Percentiles rank a stretch among this genome's conserved stretches.
phyloP scores from a whole-genome alignment of 1,140 invertebrate species.

The Coenobita brevimanus region DNA sequence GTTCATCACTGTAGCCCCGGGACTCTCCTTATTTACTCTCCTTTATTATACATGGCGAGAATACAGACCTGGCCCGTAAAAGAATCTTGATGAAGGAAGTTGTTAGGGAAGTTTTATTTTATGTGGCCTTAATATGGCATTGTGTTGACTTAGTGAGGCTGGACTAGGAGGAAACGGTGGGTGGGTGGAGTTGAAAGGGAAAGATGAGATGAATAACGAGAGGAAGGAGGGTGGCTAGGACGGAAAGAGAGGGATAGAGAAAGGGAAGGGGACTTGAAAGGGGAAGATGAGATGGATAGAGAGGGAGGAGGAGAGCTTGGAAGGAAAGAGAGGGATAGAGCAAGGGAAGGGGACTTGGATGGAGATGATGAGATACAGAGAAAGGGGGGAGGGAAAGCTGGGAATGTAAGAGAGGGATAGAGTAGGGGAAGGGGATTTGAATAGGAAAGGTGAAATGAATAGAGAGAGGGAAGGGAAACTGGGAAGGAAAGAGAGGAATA shows the following conservation, averaged over 20 bases:
- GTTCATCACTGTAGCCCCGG: too few relatives aligned
- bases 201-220: too few relatives aligned
- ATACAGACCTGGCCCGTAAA: too few relatives aligned
- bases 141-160: too few relatives aligned
- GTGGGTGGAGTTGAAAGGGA: too few relatives aligned
- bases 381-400: background rate
- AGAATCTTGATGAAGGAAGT: too few relatives aligned
- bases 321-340: background rate
- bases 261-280: too few relatives aligned
- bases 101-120: too few relatives aligned
- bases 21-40: too few relatives aligned
- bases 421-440: background rate
- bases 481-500: background rate
- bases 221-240: background rate
- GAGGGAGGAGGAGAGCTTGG: background rate
- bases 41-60: too few relatives aligned
- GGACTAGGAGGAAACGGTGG: too few relatives aligned
- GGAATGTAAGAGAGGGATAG: background rate
- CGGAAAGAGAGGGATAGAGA: background rate
- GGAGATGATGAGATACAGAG: background rate
- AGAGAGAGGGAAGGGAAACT: background rate
- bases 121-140: too few relatives aligned
- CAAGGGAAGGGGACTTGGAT: background rate
- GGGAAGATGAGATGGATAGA: background rate
- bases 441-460: background rate